A percentile compares a stretch with the other conserved stretches of the same genome.
These are phyloP conservation scores for Actinopyga echinites DNA, from an alignment of 53 echinoderm and acorn worm genomes.

Conservation along the genomic window DNA sequence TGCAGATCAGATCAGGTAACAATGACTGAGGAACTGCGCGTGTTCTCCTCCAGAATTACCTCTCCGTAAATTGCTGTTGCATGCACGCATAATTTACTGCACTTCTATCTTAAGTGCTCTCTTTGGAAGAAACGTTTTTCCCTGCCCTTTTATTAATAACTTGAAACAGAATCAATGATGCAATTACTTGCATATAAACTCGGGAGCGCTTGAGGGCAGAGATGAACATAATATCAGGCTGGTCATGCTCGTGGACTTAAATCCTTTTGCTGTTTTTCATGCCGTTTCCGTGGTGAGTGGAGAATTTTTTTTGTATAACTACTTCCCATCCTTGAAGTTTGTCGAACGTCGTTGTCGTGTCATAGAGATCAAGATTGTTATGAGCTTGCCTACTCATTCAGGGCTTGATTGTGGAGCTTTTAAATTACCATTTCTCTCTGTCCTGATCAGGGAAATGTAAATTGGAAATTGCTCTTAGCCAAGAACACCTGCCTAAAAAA, in stretches of 20 bases:
- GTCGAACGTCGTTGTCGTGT: constrained; percentile 9
- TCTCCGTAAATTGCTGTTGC: constrained; percentile 38
- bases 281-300: constrained; percentile 32
- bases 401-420: constrained; percentile 12
- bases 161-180: constrained; percentile 43
- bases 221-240: constrained; percentile 33
- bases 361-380: constrained; percentile 6
- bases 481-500: constrained; percentile 42
- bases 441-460: constrained; percentile 35
- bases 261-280: constrained; percentile 36
- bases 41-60: constrained; percentile 33
- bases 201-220: constrained; percentile 17
- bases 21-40: constrained; percentile 24
- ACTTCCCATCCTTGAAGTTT: constrained; percentile 34
- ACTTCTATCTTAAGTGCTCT: constrained; percentile 19
- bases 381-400: not conserved
- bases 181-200: constrained; percentile 40
- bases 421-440: constrained; percentile 28
- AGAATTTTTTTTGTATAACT: constrained; percentile 11
- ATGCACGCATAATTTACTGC: constrained; percentile 42
- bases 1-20: constrained; percentile 33
- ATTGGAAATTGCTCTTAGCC: constrained; percentile 42
- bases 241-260: constrained; percentile 29
- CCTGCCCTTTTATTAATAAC: constrained; percentile 32
- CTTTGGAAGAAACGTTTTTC: not conserved